Percentiles rank a stretch among this genome's conserved stretches.
phyloP scores from a whole-genome alignment of 2,888 invertebrate genomes.

The Blastobasis adustella region DNA sequence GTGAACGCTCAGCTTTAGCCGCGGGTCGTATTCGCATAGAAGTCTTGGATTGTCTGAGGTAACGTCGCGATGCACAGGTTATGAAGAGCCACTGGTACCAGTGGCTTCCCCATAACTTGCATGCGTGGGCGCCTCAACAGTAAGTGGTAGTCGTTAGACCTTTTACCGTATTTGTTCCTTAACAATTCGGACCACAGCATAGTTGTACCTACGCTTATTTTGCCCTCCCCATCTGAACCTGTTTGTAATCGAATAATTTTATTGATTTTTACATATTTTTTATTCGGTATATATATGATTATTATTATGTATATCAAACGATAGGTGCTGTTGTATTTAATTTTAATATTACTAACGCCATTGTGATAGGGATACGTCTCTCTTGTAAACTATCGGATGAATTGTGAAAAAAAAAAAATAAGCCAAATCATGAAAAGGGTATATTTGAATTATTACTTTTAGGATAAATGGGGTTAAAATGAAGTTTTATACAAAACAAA shows the following conservation, averaged over 20 bases:
- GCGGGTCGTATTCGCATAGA: too few relatives aligned
- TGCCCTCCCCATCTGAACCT: slow-evolving; percentile 41
- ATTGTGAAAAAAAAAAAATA: slow-evolving; percentile 41
- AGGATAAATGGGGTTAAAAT: slow-evolving; percentile 60
- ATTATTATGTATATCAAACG: slow-evolving; percentile 55
- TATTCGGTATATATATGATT: slow-evolving; percentile 35
- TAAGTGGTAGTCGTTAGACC: slow-evolving; percentile 44
- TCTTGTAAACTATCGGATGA: slow-evolving; percentile 58
- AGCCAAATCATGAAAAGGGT: slow-evolving; percentile 72
- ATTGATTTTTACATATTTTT: slow-evolving; percentile 50
- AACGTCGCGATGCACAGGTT: too few relatives aligned
- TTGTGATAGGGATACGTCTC: slow-evolving; percentile 63
- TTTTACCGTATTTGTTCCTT: slow-evolving; percentile 21
- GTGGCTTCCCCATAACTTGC: too few relatives aligned
- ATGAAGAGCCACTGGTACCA: too few relatives aligned
- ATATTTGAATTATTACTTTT: slow-evolving; percentile 66
- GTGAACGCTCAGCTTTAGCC: too few relatives aligned
- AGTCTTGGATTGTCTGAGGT: too few relatives aligned
- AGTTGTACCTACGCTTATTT: slow-evolving; percentile 56
- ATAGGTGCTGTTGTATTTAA: slow-evolving; percentile 70
- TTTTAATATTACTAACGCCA: slow-evolving; percentile 59
- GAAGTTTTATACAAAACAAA: slow-evolving; percentile 66
- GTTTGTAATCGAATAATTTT: slow-evolving; percentile 41
- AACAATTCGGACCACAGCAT: slow-evolving; percentile 56
- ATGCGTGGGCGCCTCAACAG: too few relatives aligned